Evolutionary conservation across 35 echinoderm and acorn worm species (phyloP).

Genomic region (Lytechinus variegatus): DNA sequence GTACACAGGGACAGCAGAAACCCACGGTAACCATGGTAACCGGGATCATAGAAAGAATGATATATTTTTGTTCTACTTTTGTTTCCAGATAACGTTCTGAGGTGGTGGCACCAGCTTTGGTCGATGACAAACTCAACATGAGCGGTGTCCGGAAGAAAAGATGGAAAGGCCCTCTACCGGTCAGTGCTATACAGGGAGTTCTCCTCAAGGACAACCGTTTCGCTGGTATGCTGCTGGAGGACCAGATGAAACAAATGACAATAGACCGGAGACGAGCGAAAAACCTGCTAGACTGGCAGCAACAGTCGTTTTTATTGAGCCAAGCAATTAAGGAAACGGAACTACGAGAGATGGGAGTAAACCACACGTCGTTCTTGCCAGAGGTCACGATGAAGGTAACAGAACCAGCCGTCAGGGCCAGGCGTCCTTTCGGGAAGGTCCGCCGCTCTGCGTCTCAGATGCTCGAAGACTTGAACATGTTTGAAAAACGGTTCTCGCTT

Average conservation of each 20-base stretch:
- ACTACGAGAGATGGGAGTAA: constrained; percentile 78
- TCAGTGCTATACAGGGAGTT: constrained; percentile 66
- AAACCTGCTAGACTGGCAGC: constrained; percentile 73
- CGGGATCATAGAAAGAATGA: too few species aligned
- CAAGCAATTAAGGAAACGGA: constrained; percentile 88
- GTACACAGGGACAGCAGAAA: too few species aligned
- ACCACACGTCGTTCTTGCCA: constrained; percentile 84
- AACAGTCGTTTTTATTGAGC: constrained; percentile 78
- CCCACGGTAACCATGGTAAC: too few species aligned
- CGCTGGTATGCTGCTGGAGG: constrained; percentile 58
- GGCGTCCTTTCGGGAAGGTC: constrained; percentile 60
- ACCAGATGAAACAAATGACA: constrained; percentile 44
- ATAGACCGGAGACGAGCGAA: constrained; percentile 59
- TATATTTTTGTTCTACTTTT: neutral
- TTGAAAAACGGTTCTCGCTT: constrained; percentile 12
- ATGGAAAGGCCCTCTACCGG: constrained; percentile 61
- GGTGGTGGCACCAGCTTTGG: neutral
- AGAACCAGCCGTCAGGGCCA: constrained; percentile 66
- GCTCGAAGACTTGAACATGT: constrained; percentile 51
- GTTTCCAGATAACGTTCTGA: neutral
- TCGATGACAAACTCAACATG: neutral
- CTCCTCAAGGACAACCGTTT: constrained; percentile 57
- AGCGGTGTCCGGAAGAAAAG: constrained; percentile 52
- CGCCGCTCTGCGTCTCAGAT: constrained; percentile 59
- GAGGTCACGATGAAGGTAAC: constrained; percentile 87